Evolutionary conservation across 2,113 vertebrate genomes (phyloP), one percentile per base, ranked within the genome.

Genomic region (Malurus cyaneus): DNA sequence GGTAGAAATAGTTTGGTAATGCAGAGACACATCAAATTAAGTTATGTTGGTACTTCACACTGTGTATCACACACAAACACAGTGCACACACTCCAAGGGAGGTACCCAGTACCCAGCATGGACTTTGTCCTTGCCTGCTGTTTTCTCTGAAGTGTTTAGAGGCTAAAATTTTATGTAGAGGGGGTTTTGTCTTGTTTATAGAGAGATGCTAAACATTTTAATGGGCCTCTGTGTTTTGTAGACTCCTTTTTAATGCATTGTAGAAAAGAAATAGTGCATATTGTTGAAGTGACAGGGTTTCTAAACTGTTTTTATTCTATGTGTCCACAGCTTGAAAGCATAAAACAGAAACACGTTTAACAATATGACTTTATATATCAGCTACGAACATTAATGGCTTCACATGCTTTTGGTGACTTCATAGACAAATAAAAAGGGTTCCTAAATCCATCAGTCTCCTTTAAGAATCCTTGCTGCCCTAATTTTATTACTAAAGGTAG

Each of bases 71-170:
- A 28, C 42, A 41, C n/a, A 29, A 29, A 59, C 32, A 20, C 18
- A 3, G 7, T 31, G 52, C 31, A 10, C 41, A 15, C 11, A 3
- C 7, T 9, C 0, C 0, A 29, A 18, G 42, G 42, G 9, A 47
- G 0, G 1, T 54, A 32, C 12, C 24, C 70, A 81, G 32, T 25
- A 53, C 4, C 3, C 23, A 64, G 13, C 14, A 9, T 18, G 50
- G 42, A 11, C 36, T 70, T 49, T 79, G 4, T 69, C 84, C 34
- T 70, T 78, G 50, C 23, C 23, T 66, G 2, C 57, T 85, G 7
- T 16, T 83, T 80, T 42, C 26, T 24, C 12, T 80, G 1, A 54
- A n/a, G 16, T 16, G 16, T 57, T 80, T 69, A 42, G 16, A 60
- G 49, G 41, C 36, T 72, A 62, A 86, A 80, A 41, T 71, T 15